phyloP scores from a whole-genome alignment of 2,888 invertebrate genomes.

The Anthrax anthrax region DNA sequence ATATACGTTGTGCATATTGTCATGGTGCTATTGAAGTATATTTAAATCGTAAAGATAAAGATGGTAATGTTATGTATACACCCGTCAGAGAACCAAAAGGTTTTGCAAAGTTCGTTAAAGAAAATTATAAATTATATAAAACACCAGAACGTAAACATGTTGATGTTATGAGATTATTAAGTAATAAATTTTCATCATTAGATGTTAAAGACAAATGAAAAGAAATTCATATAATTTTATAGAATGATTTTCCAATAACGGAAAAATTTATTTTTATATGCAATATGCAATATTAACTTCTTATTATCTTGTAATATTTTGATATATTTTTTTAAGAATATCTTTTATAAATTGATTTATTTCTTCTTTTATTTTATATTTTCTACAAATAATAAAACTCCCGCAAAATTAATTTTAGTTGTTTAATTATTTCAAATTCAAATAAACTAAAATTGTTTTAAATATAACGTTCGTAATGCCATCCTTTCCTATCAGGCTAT shows the following conservation, averaged over 20 bases:
- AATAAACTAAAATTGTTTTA: too few relatives aligned
- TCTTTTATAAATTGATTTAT: too few relatives aligned
- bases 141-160: constrained; percentile 24
- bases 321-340: too few relatives aligned
- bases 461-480: too few relatives aligned
- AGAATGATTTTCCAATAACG: too few relatives aligned
- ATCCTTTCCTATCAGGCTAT: too few relatives aligned
- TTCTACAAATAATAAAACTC: too few relatives aligned
- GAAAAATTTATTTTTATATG: constrained; percentile 12
- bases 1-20: constrained; percentile 27
- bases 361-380: too few relatives aligned
- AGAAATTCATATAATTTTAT: not conserved
- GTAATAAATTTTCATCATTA: constrained; percentile 24
- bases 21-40: constrained; percentile 26
- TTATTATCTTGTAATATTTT: too few relatives aligned
- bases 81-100: constrained; percentile 27
- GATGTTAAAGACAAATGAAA: not conserved
- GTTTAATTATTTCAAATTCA: too few relatives aligned
- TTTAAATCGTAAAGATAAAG: constrained; percentile 29
- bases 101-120: constrained; percentile 33
- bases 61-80: constrained; percentile 23
- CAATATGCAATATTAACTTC: too few relatives aligned
- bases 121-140: constrained; percentile 28
- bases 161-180: constrained; percentile 30
- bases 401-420: too few relatives aligned